Conservation (phyloP, 2,797 vertebrate species). For the Moxostoma hubbsi region DNA sequence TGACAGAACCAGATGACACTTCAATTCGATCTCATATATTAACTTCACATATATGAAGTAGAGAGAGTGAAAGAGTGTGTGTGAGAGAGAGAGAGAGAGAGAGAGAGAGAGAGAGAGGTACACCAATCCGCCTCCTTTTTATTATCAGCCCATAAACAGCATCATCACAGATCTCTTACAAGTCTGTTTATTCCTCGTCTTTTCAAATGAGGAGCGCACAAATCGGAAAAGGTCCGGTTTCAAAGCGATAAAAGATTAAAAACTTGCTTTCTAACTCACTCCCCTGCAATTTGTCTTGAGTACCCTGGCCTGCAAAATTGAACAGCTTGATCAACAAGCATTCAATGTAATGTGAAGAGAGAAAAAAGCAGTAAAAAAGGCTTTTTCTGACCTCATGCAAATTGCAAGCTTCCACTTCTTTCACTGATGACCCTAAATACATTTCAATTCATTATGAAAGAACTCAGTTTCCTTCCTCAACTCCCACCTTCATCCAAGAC, state of each 20-base stretch:
- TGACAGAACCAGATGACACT: slow-evolving; percentile 77
- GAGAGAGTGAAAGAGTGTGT: slow-evolving; percentile 46
- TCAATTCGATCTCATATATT: slow-evolving; percentile 58
- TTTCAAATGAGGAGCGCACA: neutral
- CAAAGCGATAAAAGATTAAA: slow-evolving; percentile 16
- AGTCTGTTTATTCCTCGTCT: neutral
- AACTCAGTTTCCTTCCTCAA: slow-evolving; percentile 27
- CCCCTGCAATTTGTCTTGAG: neutral
- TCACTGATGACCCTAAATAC: slow-evolving; percentile 47
- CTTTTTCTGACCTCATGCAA: slow-evolving; percentile 37
- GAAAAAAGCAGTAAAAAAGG: neutral
- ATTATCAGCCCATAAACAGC: slow-evolving; percentile 74
- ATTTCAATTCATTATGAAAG: slow-evolving; percentile 51
- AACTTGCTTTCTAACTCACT: slow-evolving; percentile 11
- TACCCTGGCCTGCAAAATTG: neutral
- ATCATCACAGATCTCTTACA: slow-evolving; percentile 55
- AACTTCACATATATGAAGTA: slow-evolving; percentile 38
- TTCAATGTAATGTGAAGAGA: neutral
- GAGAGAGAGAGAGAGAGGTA: slow-evolving; percentile 54
- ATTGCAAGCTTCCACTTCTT: slow-evolving; percentile 23
- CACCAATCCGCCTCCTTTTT: slow-evolving; percentile 54
- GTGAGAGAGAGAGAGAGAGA: slow-evolving; percentile 50
- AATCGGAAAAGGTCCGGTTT: slow-evolving; percentile 27
- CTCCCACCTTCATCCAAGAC: slow-evolving; percentile 55
- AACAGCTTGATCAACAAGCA: slow-evolving; percentile 18